These are phyloP conservation scores for Aphaenogaster ashmeadi DNA, from an alignment of 1,140 invertebrate genomes.

Conservation along the genomic window DNA sequence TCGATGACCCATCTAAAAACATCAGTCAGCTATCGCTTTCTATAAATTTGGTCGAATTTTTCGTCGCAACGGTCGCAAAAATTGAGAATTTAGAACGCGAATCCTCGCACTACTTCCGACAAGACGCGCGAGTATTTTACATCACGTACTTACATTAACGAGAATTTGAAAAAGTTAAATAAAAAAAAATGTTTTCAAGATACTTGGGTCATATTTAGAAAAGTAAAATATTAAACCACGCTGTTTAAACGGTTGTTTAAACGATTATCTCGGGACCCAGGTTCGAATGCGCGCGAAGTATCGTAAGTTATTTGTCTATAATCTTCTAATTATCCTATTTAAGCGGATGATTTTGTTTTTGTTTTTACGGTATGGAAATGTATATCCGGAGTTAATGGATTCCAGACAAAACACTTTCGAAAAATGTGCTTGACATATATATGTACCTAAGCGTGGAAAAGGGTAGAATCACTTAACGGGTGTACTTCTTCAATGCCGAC, in stretches of 20 bases:
- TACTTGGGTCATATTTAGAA: neutral
- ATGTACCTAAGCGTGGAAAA: neutral
- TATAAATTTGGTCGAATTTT: conserved; percentile 26
- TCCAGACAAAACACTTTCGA: neutral
- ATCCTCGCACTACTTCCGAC: neutral
- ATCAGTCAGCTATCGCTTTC: conserved; percentile 39
- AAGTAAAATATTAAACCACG: neutral
- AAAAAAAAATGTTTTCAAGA: neutral
- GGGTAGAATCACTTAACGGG: neutral
- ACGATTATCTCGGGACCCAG: neutral
- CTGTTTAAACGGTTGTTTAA: neutral
- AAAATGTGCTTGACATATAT: neutral
- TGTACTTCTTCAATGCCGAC: neutral
- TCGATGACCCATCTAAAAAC: neutral
- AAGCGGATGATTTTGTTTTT: neutral
- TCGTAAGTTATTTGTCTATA: neutral
- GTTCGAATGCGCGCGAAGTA: neutral
- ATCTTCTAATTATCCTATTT: neutral
- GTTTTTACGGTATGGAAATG: neutral
- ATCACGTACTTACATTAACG: neutral
- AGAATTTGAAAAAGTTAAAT: neutral
- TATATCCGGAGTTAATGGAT: neutral
- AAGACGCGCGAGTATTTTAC: neutral
- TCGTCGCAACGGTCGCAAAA: conserved; percentile 3
- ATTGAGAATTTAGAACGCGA: neutral